A percentile compares a stretch with the other conserved stretches of the same genome.
Conservation (phyloP, 2,113 vertebrate genomes). For the Rhinichthys klamathensis region DNA sequence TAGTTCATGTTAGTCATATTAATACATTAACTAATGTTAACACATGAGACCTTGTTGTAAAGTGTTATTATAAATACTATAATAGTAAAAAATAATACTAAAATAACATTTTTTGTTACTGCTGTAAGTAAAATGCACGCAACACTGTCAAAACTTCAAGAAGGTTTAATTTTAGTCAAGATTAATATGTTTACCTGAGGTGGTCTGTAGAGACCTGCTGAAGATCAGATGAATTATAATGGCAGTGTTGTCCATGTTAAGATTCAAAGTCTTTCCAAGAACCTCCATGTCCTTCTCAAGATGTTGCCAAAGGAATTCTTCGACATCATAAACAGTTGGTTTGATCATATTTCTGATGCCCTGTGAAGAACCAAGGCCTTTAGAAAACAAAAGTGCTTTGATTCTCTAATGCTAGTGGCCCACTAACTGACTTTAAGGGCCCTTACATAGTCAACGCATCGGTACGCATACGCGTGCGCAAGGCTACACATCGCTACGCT, state of each 20-base stretch:
- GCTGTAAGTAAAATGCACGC: neutral
- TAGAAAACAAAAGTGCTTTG: neutral
- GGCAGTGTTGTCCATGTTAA: slow-evolving; percentile 70
- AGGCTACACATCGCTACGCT: too few relatives aligned
- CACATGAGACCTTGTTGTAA: too few relatives aligned
- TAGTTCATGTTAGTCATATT: too few relatives aligned
- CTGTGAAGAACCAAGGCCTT: slow-evolving; percentile 49
- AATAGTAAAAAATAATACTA: neutral
- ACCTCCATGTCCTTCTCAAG: slow-evolving; percentile 69
- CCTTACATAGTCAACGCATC: too few relatives aligned
- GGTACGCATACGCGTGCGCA: too few relatives aligned
- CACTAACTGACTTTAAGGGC: neutral
- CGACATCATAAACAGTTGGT: slow-evolving; percentile 39
- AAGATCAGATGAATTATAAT: slow-evolving; percentile 71
- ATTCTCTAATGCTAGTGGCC: neutral
- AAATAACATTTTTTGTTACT: neutral
- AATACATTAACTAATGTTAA: too few relatives aligned
- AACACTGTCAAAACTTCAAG: neutral
- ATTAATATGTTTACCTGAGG: slow-evolving; percentile 47
- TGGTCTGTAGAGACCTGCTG: slow-evolving; percentile 18
- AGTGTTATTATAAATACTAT: neutral
- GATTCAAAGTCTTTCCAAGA: slow-evolving; percentile 64
- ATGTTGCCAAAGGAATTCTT: slow-evolving; percentile 71
- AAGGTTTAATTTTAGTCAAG: neutral
- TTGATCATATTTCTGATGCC: slow-evolving; percentile 66